Evolutionary conservation across 2,888 invertebrate genomes (phyloP).

Genomic region (Agrilus mali): DNA sequence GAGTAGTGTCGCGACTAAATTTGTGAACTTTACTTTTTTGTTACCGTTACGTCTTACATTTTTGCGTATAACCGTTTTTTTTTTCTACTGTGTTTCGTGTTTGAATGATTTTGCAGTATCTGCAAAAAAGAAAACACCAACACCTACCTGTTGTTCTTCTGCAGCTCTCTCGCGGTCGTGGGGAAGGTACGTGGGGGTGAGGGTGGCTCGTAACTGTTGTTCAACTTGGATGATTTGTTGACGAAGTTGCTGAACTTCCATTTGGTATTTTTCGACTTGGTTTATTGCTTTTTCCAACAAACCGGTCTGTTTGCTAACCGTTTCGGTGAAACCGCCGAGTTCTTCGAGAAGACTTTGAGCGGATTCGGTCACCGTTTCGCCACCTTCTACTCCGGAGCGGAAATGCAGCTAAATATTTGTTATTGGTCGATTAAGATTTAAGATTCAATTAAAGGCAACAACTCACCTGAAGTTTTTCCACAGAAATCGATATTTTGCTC

Average conservation of each 20-base stretch:
- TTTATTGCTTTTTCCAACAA: conserved; percentile 63
- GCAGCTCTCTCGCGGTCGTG: conserved; percentile 71
- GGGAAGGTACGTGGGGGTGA: conserved; percentile 73
- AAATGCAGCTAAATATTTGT: conserved; percentile 61
- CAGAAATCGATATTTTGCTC: conserved; percentile 76
- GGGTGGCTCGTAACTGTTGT: conserved; percentile 70
- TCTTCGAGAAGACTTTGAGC: conserved; percentile 57
- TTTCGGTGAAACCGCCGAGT: conserved; percentile 51
- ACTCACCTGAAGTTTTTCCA: conserved; percentile 80
- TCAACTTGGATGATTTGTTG: conserved; percentile 78
- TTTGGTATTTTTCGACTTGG: conserved; percentile 79
- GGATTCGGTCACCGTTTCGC: conserved; percentile 58
- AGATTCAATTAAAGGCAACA: neutral
- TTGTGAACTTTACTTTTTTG: too few species aligned
- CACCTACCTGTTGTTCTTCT: conserved; percentile 79
- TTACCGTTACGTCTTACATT: too few species aligned
- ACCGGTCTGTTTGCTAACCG: conserved; percentile 49
- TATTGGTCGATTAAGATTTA: conserved; percentile 1
- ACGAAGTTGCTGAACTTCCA: conserved; percentile 73
- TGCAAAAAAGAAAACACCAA: conserved; percentile 5
- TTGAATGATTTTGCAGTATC: conserved; percentile 3
- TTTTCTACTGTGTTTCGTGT: neutral
- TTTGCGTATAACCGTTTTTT: neutral
- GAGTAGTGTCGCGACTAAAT: neutral
- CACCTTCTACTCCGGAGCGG: conserved; percentile 71